Conservation (phyloP, 2,888 invertebrate species). For the Steinernema hermaphroditum region DNA sequence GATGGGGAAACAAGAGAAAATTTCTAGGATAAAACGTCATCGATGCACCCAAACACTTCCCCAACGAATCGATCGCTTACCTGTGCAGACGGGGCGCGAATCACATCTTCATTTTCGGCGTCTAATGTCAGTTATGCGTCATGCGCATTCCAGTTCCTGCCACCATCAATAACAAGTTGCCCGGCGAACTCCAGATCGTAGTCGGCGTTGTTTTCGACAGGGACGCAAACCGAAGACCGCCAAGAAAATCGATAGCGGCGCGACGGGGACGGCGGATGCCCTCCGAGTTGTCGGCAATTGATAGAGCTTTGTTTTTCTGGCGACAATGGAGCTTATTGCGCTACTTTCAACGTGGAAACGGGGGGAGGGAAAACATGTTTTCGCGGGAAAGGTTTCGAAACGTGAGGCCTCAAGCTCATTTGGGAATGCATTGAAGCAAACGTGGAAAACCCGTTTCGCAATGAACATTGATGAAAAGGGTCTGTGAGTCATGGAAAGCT, state of each 20-base stretch:
- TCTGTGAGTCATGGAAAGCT: too few relatives aligned
- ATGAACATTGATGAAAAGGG: too few relatives aligned
- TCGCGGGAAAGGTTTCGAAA: too few relatives aligned
- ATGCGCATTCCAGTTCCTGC: background rate
- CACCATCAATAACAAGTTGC: background rate
- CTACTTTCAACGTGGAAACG: too few relatives aligned
- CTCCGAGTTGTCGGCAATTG: too few relatives aligned
- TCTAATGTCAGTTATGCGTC: background rate
- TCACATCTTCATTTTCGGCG: conserved; percentile 2
- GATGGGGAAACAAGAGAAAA: too few relatives aligned
- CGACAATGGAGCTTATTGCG: too few relatives aligned
- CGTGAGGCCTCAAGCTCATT: too few relatives aligned
- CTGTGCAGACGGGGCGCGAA: background rate
- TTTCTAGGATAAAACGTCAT: background rate
- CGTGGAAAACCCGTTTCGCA: too few relatives aligned
- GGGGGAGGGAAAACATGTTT: too few relatives aligned
- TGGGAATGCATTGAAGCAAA: too few relatives aligned
- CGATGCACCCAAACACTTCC: background rate
- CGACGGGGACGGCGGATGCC: background rate
- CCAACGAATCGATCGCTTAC: background rate
- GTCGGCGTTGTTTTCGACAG: conserved; percentile 10
- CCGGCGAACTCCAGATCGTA: background rate
- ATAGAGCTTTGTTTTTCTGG: too few relatives aligned
- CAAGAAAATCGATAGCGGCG: background rate
- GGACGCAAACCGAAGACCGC: background rate